Evolutionary conservation across 2,113 vertebrate genomes (phyloP).

Genomic region (Aramus guarauna): DNA sequence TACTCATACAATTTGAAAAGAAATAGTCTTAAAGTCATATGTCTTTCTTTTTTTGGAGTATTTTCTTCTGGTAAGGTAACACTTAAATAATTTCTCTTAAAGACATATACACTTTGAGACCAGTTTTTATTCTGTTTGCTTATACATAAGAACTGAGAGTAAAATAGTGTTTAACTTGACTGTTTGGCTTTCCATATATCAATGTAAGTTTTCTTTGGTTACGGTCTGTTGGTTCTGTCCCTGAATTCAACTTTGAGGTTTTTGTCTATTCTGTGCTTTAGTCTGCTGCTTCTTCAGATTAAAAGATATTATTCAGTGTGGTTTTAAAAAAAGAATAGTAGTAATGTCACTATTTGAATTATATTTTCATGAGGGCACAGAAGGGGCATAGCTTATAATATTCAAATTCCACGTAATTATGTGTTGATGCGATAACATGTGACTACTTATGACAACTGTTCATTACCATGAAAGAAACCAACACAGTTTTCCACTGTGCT

Average conservation of each 20-base stretch:
- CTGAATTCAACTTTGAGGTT: not conserved
- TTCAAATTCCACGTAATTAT: not conserved
- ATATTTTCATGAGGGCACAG: not conserved
- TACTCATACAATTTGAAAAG: not conserved
- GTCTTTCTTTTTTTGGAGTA: not conserved
- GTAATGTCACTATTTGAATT: not conserved
- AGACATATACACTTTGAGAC: not conserved
- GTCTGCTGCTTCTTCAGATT: not conserved
- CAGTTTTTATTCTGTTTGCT: not conserved
- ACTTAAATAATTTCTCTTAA: not conserved
- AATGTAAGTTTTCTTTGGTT: not conserved
- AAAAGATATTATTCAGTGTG: not conserved
- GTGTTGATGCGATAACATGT: not conserved
- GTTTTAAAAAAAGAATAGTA: not conserved
- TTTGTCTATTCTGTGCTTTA: not conserved
- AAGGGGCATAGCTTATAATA: not conserved
- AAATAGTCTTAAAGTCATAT: not conserved
- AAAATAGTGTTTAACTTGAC: not conserved
- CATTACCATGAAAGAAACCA: not conserved
- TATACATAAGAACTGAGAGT: not conserved
- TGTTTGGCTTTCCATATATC: not conserved
- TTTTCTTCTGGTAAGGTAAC: not conserved
- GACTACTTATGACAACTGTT: not conserved
- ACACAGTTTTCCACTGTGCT: accelerated
- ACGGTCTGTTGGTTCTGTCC: accelerated